Evolutionary conservation across 2,888 invertebrate genomes (phyloP).

Genomic region (Rhagium mordax): DNA sequence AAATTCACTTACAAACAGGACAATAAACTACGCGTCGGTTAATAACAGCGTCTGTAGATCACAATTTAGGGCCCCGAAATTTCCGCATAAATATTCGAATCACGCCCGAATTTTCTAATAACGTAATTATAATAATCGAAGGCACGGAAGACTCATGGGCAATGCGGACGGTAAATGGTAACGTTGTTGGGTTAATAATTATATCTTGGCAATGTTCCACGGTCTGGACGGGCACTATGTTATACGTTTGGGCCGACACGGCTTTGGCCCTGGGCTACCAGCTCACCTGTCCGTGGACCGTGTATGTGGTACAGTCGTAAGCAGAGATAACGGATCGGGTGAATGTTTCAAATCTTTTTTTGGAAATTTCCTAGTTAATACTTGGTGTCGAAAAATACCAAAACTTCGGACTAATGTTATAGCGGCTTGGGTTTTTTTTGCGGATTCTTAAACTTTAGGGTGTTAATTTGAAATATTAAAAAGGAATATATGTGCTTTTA

Average conservation of each 20-base stretch:
- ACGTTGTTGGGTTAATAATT: constrained; percentile 39
- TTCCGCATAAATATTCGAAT: constrained; percentile 19
- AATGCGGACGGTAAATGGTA: constrained; percentile 24
- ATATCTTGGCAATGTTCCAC: constrained; percentile 30
- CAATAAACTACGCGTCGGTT: background rate
- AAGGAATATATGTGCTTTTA: too few species aligned
- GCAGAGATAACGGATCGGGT: constrained; percentile 6
- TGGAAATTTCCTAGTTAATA: too few species aligned
- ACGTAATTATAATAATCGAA: constrained; percentile 45
- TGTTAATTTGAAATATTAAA: too few species aligned
- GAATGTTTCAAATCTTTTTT: background rate
- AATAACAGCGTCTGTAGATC: background rate
- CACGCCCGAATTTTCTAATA: constrained; percentile 41
- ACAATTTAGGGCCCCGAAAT: background rate
- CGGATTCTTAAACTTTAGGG: too few species aligned
- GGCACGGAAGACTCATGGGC: constrained; percentile 23
- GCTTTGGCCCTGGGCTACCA: constrained; percentile 41
- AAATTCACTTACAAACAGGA: too few species aligned
- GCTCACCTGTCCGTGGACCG: constrained; percentile 41
- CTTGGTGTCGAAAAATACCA: too few species aligned
- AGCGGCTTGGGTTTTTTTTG: too few species aligned
- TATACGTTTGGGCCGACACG: constrained; percentile 38
- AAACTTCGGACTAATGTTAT: too few species aligned
- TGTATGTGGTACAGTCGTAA: constrained; percentile 17
- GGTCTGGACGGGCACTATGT: constrained; percentile 31